Percentiles rank a stretch among this genome's conserved stretches.
Conservation (phyloP, 1,140 invertebrate species). For the Drosophila chauvacae region DNA sequence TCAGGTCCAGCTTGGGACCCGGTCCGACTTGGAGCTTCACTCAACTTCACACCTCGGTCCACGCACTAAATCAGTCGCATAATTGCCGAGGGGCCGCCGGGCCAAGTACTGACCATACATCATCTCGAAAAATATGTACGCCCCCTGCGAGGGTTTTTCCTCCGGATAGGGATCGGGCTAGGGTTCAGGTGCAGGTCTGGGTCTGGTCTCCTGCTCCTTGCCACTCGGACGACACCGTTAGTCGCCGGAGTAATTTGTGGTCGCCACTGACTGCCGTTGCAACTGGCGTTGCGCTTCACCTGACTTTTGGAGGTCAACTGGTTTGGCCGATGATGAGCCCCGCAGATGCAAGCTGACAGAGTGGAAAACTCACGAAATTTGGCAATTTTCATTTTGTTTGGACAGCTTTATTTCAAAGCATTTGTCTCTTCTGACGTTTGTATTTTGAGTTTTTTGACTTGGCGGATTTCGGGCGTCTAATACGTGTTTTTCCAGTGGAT, state of each 20-base stretch:
- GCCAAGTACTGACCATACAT: slow-evolving; percentile 60
- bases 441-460: background rate
- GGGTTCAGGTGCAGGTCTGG: slow-evolving; percentile 27
- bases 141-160: slow-evolving; percentile 34
- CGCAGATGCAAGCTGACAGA: slow-evolving; percentile 33
- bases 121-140: slow-evolving; percentile 74
- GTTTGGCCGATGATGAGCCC: slow-evolving; percentile 48
- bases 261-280: slow-evolving; percentile 23
- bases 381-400: slow-evolving; percentile 43
- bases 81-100: slow-evolving; percentile 55
- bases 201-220: slow-evolving; percentile 20
- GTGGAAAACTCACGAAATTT: slow-evolving; percentile 51
- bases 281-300: slow-evolving; percentile 30
- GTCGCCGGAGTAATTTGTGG: slow-evolving; percentile 39
- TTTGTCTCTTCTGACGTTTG: slow-evolving; percentile 18
- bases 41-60: slow-evolving; percentile 71
- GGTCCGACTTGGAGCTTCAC: slow-evolving; percentile 44
- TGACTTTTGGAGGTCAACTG: slow-evolving; percentile 72
- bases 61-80: slow-evolving; percentile 81
- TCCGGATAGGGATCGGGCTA: slow-evolving; percentile 21
- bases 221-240: slow-evolving; percentile 51
- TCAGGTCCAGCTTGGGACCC: slow-evolving; percentile 15
- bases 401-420: slow-evolving; percentile 46
- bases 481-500: slow-evolving; percentile 5
- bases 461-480: background rate